Evolutionary conservation across 2,113 vertebrate genomes (phyloP).

Genomic region (Rhabdomys dilectus): DNA sequence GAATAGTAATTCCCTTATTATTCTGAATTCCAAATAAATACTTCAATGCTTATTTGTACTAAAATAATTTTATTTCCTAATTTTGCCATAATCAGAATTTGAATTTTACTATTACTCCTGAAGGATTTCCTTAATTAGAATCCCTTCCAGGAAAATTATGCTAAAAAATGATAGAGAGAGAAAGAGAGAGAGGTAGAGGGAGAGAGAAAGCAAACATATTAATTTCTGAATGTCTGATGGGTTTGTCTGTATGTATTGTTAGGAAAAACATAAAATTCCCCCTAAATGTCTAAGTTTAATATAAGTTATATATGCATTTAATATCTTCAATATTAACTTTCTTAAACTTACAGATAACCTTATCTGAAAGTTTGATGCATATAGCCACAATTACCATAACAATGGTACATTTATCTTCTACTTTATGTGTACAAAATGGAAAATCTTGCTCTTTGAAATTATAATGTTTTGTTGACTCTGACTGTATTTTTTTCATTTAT

Average conservation of each 20-base stretch:
- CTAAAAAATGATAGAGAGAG: background rate
- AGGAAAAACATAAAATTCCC: background rate
- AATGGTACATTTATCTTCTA: background rate
- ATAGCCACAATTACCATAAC: background rate
- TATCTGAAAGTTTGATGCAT: background rate
- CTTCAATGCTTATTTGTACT: background rate
- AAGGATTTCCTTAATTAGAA: constrained; percentile 32
- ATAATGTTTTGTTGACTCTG: background rate
- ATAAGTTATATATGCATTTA: background rate
- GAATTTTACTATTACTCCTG: constrained; percentile 5
- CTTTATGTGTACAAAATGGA: background rate
- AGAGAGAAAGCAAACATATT: background rate
- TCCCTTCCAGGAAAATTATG: constrained; percentile 17
- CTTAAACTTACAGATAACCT: background rate
- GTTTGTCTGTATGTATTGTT: background rate
- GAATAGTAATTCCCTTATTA: background rate
- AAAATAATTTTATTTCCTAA: constrained; percentile 17
- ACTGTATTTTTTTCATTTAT: background rate
- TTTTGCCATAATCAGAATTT: constrained; percentile 24
- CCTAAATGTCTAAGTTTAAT: constrained; percentile 15
- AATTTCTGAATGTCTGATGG: background rate
- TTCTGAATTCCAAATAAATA: background rate
- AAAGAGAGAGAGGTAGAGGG: background rate
- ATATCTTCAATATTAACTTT: constrained; percentile 14
- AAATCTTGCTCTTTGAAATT: background rate